Evolutionary conservation across 2,113 vertebrate species (phyloP).

Genomic region (Egretta garzetta): DNA sequence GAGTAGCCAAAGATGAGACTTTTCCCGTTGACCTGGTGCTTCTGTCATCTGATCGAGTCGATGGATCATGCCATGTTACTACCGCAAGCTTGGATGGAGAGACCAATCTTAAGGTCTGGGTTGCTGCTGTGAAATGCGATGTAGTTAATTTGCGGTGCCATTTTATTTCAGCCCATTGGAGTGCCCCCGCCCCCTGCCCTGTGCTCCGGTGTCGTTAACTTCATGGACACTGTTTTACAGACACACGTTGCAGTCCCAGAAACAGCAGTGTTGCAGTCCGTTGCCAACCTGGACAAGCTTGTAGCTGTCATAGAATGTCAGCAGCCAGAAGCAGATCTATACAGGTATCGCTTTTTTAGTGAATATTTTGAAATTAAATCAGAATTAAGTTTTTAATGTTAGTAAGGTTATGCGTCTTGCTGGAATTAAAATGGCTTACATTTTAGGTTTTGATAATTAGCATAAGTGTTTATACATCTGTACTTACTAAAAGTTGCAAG

Average conservation of each 20-base stretch:
- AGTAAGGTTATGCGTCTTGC: neutral
- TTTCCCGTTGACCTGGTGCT: slow-evolving; percentile 94
- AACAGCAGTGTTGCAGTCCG: slow-evolving; percentile 91
- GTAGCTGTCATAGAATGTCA: slow-evolving; percentile 95
- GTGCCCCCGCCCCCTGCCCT: accelerated
- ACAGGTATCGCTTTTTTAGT: slow-evolving; percentile 80
- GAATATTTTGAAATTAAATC: neutral
- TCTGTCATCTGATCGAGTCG: slow-evolving; percentile 89
- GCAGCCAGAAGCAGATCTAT: slow-evolving; percentile 94
- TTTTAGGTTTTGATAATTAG: neutral
- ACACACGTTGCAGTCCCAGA: slow-evolving; percentile 91
- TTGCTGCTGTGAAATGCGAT: neutral
- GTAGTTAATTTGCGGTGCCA: neutral
- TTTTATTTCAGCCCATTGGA: neutral
- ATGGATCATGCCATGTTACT: slow-evolving; percentile 95
- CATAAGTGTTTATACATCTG: neutral
- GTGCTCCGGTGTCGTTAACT: neutral
- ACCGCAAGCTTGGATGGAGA: slow-evolving; percentile 96
- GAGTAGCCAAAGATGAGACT: slow-evolving; percentile 98
- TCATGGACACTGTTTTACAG: slow-evolving; percentile 57
- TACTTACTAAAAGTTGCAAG: neutral
- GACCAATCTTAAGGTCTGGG: slow-evolving; percentile 92
- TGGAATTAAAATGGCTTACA: neutral
- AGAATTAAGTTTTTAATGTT: neutral
- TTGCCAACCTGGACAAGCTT: slow-evolving; percentile 88